Evolutionary conservation across 2,888 invertebrate genomes (phyloP), one percentile per base, ranked within the genome.

Genomic region (Dioctria linearis): DNA sequence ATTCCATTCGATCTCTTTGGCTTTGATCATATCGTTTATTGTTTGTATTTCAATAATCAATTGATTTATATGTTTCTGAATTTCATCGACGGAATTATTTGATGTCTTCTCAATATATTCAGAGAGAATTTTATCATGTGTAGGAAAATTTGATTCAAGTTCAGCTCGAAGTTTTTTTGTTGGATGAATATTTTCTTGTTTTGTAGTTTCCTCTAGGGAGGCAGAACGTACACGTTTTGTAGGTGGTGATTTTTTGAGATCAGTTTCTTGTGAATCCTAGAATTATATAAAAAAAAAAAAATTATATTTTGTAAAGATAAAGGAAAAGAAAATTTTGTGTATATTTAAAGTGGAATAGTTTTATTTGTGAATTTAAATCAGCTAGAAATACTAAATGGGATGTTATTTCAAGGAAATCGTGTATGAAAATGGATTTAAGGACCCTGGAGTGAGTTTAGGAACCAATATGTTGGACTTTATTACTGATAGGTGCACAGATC

Each of bases 1-100:
- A 87, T 96, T 95, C 94, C 95, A 95, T 87, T 96, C 96, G 84
- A 93, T 92, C 89, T 96, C 96, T 87, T 96, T 96, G 85, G 94
- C 93, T 85, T 92, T 92, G 0, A 95, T 93, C 75, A 95, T 89
- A 84, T 94, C 94, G 83, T 94, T 91, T 81, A 96, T 88, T 0
- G 93, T 93, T 85, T 94, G 91, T 82, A 95, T 92, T 86, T 94
- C 94, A 0, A 91, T 88, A 3, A 92, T 88, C 5, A 94, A 89
- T 84, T 93, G 93, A 85, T 93, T 92, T 3, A 93, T 92, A 83
- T 93, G 92, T 84, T 91, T 90, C 82, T 92, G 91, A 83, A 93
- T 90, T 82, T 91, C 91, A 54, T 92, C 92, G 1, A 92, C 87
- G 82, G 91, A 92, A 83, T 91, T 91, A 81, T 92, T 92, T 0